Evolutionary conservation across 2,113 vertebrate species (phyloP), one percentile per base, ranked within the genome.

Genomic region (Sisor rabdophorus): DNA sequence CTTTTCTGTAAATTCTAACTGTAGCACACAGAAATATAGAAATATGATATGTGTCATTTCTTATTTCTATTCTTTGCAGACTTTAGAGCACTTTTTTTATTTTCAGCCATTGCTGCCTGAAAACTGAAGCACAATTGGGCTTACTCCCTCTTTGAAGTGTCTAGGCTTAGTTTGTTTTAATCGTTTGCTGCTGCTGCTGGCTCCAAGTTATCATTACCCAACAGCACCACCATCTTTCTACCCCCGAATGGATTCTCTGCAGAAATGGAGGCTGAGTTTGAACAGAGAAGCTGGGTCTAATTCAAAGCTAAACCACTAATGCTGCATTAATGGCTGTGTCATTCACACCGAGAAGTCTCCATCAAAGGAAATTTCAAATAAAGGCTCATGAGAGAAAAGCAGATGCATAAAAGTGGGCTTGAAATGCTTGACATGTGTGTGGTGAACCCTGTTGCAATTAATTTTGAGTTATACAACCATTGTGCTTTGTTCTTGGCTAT

Each of bases 311-410:
- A 89, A 81, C 80, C 85, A 87, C 87, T 90, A 88, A 90, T 93
- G 91, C 91, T 86, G 90, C 89, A 93, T 94, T 95, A 95, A 94
- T 94, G 93, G 91, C 85, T 68, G 82, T 86, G 79, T 86, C 78
- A 84, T 89, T 89, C 89, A 94, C 90, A 92, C 90, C 93, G 77
- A 77, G 32, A 94, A 94, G 93, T 93, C 92, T 90, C 87, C 85
- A 89, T 95, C 93, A 94, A 91, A 91, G 90, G 85, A 92, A 91
- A 86, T 91, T 91, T 93, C 91, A 93, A 93, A 92, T 91, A 89
- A 92, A 84, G 59, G 78, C 65, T 86, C 85, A 77, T 22, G 88
- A 87, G 80, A 84, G 75, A 7, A 85, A 83, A 83, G 80, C 80
- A 81, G 36, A 22, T 63, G 72, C 82, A 87, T 87, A 79, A 89